Percentiles rank a stretch among this genome's conserved stretches.
phyloP scores from a whole-genome alignment of 2,113 vertebrate species.

The Pandion haliaetus region DNA sequence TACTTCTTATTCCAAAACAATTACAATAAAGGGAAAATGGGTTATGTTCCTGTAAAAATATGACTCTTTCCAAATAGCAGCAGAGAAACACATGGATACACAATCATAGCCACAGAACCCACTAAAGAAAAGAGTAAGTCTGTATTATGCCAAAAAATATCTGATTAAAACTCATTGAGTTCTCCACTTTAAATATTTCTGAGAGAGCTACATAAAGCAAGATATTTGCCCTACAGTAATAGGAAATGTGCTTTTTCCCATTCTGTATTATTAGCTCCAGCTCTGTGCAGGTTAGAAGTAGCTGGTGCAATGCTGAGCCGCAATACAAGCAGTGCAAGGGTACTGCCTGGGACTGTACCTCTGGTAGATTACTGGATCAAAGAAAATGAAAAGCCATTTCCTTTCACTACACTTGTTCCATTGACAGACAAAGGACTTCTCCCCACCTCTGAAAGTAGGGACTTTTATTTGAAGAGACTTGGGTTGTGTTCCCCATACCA shows the following conservation, averaged over 20 bases:
- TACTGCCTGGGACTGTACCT: too few relatives aligned
- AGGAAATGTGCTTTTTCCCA: not conserved
- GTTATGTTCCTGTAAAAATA: conserved; percentile 71
- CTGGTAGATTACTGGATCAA: not conserved
- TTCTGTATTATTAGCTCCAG: not conserved
- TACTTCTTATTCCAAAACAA: conserved; percentile 78
- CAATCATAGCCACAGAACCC: not conserved
- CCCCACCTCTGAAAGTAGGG: not conserved
- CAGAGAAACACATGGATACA: conserved; percentile 29
- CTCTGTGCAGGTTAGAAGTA: not conserved
- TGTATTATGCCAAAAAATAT: not conserved
- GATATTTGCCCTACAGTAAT: not conserved
- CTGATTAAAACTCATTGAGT: not conserved
- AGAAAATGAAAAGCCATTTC: not conserved
- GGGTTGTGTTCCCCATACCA: not conserved
- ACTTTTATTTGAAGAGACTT: not conserved
- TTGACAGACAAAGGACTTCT: not conserved
- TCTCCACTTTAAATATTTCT: not conserved
- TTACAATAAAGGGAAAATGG: conserved; percentile 74
- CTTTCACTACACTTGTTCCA: not conserved
- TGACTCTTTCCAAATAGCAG: conserved; percentile 50
- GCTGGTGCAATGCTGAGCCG: not conserved
- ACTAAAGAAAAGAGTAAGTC: not conserved
- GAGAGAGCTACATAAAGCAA: not conserved
- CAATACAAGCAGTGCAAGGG: not conserved